Evolutionary conservation across 2,797 vertebrate genomes (phyloP).

Genomic region (Cyclura pinguis): DNA sequence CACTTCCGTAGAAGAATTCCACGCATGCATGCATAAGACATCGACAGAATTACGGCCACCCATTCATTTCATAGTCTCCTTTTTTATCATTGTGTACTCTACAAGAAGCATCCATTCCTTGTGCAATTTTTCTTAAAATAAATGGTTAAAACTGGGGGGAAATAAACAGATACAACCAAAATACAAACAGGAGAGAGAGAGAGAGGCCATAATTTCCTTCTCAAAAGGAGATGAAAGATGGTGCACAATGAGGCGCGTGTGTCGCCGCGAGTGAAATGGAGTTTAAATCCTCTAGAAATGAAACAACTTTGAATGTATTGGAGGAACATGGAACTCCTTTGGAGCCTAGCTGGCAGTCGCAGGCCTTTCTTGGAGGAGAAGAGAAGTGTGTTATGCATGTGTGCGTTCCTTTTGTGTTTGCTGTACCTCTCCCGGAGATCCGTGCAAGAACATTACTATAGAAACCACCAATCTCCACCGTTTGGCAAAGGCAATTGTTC

Average conservation of each 20-base stretch:
- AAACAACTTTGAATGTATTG: neutral
- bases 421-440: neutral
- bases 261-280: too few species aligned
- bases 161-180: neutral
- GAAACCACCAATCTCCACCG: conserved; percentile 46
- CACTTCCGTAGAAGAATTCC: too few species aligned
- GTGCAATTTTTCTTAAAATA: neutral
- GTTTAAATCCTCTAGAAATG: too few species aligned
- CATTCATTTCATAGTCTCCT: accelerated
- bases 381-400: neutral
- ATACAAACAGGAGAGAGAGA: neutral
- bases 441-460: neutral
- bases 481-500: neutral
- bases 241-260: neutral
- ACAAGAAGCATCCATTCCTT: neutral
- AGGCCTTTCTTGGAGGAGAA: neutral
- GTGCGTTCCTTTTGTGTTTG: neutral
- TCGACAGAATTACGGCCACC: too few species aligned
- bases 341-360: neutral
- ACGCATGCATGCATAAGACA: too few species aligned
- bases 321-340: too few species aligned
- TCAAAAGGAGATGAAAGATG: neutral
- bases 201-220: neutral
- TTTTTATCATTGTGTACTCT: accelerated
- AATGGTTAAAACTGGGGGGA: too few species aligned